Evolutionary conservation across 2,797 vertebrate species (phyloP), one percentile per base, ranked within the genome.

Genomic region (Odontamblyopus rebecca): DNA sequence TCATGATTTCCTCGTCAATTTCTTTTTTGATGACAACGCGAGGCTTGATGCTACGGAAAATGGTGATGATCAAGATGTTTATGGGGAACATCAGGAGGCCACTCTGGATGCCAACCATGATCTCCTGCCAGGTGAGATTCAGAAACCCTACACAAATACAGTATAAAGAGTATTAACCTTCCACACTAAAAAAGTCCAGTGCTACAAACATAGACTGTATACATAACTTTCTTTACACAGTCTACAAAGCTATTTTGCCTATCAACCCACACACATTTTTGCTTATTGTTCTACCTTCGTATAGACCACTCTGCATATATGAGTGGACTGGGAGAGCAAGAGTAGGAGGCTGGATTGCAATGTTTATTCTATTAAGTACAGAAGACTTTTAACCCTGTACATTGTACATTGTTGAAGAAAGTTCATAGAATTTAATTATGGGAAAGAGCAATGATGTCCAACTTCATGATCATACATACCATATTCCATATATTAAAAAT

Each of bases 61-160:
- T 95, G 71, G 93, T 94, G 70, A 96, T 94, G 73, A 96, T 96
- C 77, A 95, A 93, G 82, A 96, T 93, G 91, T 96, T 96, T 85
- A 96, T 93, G 16, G 95, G 95, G 77, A 96, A 96, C 95, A 96
- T 96, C 75, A 96, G 93, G 12, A 95, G 85, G 32, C 93, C 94
- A 6, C 94, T 94, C 79, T 96, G 85, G 50, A 95, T 59, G 0
- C 92, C 95, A 3, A 95, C 92, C 89, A 95, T 95, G 54, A 95
- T 26, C 35, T 95, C 91, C 73, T 93, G 90, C 91, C 92, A 94
- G 16, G 93, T 95, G 71, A 95, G 78, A 1, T 70, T 0, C 54
- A 95, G 5, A 6, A 90, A 86, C 19, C 93, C 95, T 96, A 78
- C 6, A 72, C 26, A 3, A 50, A 64, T 16, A n/a, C 65, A 67